A percentile compares a stretch with the other conserved stretches of the same genome.
These are phyloP conservation scores for Epizoanthus scotinus DNA, from an alignment of 92 coral and sea anemone genomes.

Conservation along the genomic window DNA sequence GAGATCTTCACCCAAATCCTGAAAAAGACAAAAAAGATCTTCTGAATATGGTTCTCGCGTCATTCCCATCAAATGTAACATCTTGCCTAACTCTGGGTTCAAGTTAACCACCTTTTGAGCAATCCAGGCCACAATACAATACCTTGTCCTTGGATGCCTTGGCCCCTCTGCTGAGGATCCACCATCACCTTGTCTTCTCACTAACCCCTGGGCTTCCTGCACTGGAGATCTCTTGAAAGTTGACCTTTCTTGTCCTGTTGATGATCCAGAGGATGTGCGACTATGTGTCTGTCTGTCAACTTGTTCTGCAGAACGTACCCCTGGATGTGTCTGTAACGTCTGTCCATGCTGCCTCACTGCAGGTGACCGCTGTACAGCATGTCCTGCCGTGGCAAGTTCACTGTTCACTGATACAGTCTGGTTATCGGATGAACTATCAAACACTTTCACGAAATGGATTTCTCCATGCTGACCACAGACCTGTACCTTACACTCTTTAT, in stretches of 20 bases:
- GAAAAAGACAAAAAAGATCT: too few species aligned
- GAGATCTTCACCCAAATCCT: too few species aligned
- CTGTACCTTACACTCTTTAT: constrained; percentile 56
- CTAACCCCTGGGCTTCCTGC: background rate
- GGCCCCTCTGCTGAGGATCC: background rate
- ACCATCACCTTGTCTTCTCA: background rate
- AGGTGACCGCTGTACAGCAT: background rate
- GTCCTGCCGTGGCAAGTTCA: constrained; percentile 3
- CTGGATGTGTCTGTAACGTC: background rate
- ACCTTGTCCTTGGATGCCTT: background rate
- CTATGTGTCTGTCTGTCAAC: background rate
- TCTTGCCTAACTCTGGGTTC: background rate
- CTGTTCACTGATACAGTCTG: background rate
- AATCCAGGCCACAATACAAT: background rate
- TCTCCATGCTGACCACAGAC: constrained; percentile 43
- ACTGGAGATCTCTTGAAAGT: background rate
- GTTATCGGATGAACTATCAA: constrained; percentile 20
- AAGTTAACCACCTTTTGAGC: background rate
- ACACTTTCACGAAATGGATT: constrained; percentile 39
- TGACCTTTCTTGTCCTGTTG: background rate
- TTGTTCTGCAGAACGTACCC: background rate
- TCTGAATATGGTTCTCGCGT: too few species aligned
- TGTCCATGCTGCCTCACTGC: background rate
- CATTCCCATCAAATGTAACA: too few species aligned
- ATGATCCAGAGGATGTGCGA: constrained; percentile 17